phyloP scores from a whole-genome alignment of 2,113 vertebrate genomes.

The Cisticola juncidis region DNA sequence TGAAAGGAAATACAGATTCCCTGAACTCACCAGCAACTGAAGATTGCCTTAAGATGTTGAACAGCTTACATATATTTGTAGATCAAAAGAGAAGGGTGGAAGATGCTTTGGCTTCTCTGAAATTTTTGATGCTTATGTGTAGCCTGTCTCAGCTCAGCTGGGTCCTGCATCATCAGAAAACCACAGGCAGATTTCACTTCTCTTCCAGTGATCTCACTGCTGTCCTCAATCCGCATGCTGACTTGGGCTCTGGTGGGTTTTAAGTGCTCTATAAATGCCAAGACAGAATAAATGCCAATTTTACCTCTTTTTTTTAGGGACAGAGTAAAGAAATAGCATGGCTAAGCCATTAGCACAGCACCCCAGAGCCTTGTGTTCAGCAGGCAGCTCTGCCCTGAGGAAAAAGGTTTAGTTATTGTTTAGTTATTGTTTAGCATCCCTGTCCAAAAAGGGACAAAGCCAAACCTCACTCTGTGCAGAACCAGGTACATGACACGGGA shows the following conservation, averaged over 20 bases:
- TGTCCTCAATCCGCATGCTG: background rate
- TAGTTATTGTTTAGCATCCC: background rate
- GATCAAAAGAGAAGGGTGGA: conserved; percentile 29
- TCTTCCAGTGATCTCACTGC: background rate
- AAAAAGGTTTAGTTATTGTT: background rate
- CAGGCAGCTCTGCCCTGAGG: background rate
- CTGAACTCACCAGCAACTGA: background rate
- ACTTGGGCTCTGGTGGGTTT: background rate
- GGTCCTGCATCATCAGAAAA: background rate
- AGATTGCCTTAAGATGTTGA: background rate
- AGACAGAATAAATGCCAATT: background rate
- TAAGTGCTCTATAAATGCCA: background rate
- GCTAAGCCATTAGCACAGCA: background rate
- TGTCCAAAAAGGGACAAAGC: background rate
- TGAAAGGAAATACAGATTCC: conserved; percentile 3
- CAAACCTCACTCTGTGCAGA: background rate
- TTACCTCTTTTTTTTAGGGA: background rate
- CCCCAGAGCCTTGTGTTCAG: background rate
- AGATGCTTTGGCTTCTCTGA: background rate
- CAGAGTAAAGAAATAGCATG: background rate
- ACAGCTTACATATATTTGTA: conserved; percentile 6
- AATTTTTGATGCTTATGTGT: background rate
- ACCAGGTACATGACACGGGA: background rate
- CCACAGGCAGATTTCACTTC: background rate
- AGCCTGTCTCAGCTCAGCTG: background rate